phyloP scores from a whole-genome alignment of 1,140 invertebrate species.

The Diorhabda sublineata region DNA sequence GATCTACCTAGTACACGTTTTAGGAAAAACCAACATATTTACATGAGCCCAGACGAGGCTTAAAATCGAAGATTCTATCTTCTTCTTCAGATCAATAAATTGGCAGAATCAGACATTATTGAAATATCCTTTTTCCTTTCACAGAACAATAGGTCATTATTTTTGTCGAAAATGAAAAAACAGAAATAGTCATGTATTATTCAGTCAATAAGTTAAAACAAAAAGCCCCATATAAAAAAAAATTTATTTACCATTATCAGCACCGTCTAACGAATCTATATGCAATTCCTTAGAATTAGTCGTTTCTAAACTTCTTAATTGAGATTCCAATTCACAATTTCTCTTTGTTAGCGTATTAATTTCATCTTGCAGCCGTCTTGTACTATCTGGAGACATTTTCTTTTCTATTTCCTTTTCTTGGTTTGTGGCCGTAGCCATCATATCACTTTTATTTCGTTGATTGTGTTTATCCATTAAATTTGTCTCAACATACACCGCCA shows the following conservation, averaged over 20 bases:
- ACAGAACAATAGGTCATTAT: no score
- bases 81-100: no score
- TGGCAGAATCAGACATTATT: no score
- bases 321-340: slow-evolving; percentile 74
- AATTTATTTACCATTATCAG: slow-evolving; percentile 31
- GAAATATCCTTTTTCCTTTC: no score
- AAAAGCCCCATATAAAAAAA: neutral
- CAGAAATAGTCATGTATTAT: no score
- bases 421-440: slow-evolving; percentile 24
- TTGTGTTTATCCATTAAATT: slow-evolving; percentile 39
- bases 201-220: no score
- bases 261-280: slow-evolving; percentile 40
- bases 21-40: no score
- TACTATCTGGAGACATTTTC: slow-evolving; percentile 52
- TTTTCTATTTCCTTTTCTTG: slow-evolving; percentile 43
- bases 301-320: slow-evolving; percentile 63
- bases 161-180: no score
- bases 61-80: no score
- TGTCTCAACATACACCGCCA: slow-evolving; percentile 40
- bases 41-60: no score
- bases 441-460: slow-evolving; percentile 39
- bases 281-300: slow-evolving; percentile 40
- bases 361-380: slow-evolving; percentile 71
- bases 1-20: no score
- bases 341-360: slow-evolving; percentile 77